Conservation (phyloP, 92 coral and sea anemone genomes). For the Bergia sp. region DNA sequence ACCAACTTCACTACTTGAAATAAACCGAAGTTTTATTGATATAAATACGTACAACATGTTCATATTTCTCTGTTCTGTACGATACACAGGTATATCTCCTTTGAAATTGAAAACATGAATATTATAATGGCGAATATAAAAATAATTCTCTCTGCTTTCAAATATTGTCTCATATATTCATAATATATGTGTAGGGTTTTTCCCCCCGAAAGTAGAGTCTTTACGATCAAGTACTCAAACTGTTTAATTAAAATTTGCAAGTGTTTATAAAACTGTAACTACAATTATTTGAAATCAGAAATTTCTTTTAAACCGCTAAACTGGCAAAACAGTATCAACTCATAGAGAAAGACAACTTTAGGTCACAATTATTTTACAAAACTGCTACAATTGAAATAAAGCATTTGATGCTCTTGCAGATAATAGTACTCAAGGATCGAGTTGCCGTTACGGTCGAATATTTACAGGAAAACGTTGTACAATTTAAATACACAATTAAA, state of each 20-base stretch:
- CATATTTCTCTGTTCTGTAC: conserved; percentile 22
- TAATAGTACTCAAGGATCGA: neutral
- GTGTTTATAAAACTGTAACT: neutral
- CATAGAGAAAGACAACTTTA: neutral
- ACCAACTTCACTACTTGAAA: neutral
- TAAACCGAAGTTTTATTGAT: conserved; percentile 3
- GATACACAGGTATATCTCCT: conserved; percentile 6
- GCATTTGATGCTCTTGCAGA: conserved; percentile 34
- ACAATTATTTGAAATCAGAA: neutral
- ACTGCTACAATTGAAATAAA: neutral
- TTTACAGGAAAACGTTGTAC: neutral
- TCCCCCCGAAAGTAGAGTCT: too few species aligned
- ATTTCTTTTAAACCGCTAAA: neutral
- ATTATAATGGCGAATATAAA: conserved; percentile 23
- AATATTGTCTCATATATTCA: neutral
- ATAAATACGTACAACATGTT: conserved; percentile 22
- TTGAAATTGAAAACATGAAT: conserved; percentile 14
- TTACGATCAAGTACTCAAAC: neutral
- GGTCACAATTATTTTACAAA: neutral
- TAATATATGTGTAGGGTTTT: neutral
- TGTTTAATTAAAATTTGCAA: neutral
- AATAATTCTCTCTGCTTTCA: conserved; percentile 23
- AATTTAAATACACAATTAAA: neutral
- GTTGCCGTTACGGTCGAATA: neutral
- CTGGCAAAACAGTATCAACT: neutral